A percentile compares a stretch with the other conserved stretches of the same genome.
phyloP scores from a whole-genome alignment of 2,888 invertebrate species.

The Congeria kusceri region DNA sequence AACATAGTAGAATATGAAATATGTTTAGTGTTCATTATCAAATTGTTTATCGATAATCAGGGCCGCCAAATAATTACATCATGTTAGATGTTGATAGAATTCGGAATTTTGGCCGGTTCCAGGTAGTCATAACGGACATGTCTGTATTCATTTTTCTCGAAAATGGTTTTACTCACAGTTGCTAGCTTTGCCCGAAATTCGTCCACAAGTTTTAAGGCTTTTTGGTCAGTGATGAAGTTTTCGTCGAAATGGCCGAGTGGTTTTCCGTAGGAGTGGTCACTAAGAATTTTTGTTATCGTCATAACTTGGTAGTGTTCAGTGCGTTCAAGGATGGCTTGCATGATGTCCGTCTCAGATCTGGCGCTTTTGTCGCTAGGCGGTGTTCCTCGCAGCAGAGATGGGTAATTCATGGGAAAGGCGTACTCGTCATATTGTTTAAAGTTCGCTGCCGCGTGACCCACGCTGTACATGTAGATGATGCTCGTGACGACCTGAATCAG shows the following conservation, averaged over 20 bases:
- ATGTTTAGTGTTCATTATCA: too few relatives aligned
- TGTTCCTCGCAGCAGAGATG: conserved; percentile 53
- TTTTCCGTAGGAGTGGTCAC: conserved; percentile 78
- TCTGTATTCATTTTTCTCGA: too few relatives aligned
- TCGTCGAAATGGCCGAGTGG: conserved; percentile 84
- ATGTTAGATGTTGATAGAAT: too few relatives aligned
- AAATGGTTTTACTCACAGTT: too few relatives aligned
- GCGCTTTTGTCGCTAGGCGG: conserved; percentile 61
- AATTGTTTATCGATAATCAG: too few relatives aligned
- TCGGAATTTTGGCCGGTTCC: too few relatives aligned
- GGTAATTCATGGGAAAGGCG: conserved; percentile 77
- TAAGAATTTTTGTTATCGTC: conserved; percentile 83
- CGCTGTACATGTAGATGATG: conserved; percentile 66
- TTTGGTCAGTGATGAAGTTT: conserved; percentile 82
- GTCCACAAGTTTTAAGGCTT: conserved; percentile 52
- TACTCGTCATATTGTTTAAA: conserved; percentile 79
- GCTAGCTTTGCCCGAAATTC: too few relatives aligned
- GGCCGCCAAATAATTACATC: too few relatives aligned
- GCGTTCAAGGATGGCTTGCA: conserved; percentile 79
- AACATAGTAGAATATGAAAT: too few relatives aligned
- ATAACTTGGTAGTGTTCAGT: conserved; percentile 81
- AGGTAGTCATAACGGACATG: too few relatives aligned
- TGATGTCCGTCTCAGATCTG: conserved; percentile 72
- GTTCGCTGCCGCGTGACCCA: conserved; percentile 65
- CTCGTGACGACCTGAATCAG: conserved; percentile 45